Percentiles rank a stretch among this genome's conserved stretches.
These are phyloP conservation scores for Asbolus verrucosus DNA, from an alignment of 1,140 invertebrate genomes.

Conservation along the genomic window DNA sequence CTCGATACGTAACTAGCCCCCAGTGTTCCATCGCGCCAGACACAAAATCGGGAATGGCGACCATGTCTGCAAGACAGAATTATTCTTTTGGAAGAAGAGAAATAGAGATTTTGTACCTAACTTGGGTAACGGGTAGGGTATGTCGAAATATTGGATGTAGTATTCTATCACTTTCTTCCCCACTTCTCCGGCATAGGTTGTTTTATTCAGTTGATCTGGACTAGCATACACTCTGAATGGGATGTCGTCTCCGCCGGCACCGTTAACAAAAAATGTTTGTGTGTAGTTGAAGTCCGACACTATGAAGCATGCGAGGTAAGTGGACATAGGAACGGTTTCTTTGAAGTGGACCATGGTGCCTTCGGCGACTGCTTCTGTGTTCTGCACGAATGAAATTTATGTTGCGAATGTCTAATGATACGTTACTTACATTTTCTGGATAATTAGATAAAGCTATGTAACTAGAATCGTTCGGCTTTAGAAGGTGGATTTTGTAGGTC, in stretches of 20 bases:
- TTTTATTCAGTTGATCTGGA: constrained; percentile 80
- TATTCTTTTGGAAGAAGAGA: background rate
- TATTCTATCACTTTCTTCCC: constrained; percentile 85
- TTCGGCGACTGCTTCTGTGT: constrained; percentile 53
- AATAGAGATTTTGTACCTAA: constrained; percentile 72
- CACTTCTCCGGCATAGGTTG: constrained; percentile 81
- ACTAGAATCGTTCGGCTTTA: constrained; percentile 71
- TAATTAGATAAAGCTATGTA: constrained; percentile 87
- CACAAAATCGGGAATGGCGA: constrained; percentile 94
- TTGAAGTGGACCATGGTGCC: constrained; percentile 74
- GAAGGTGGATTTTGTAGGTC: constrained; percentile 82
- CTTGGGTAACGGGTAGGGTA: constrained; percentile 89
- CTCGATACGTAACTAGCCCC: constrained; percentile 87
- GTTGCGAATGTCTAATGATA: constrained; percentile 7
- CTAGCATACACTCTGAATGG: constrained; percentile 81
- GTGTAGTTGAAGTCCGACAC: background rate
- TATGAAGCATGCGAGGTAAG: no score
- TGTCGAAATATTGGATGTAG: constrained; percentile 88
- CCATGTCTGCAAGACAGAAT: constrained; percentile 76
- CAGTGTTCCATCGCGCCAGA: constrained; percentile 97
- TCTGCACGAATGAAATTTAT: constrained; percentile 33
- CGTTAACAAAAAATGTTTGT: background rate
- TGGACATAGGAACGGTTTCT: constrained; percentile 87
- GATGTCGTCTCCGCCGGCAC: constrained; percentile 67
- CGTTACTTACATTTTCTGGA: constrained; percentile 69